Percentiles rank a stretch among this genome's conserved stretches.
Evolutionary conservation across 2,113 vertebrate species (phyloP).

Genomic region (Petaurus breviceps): DNA sequence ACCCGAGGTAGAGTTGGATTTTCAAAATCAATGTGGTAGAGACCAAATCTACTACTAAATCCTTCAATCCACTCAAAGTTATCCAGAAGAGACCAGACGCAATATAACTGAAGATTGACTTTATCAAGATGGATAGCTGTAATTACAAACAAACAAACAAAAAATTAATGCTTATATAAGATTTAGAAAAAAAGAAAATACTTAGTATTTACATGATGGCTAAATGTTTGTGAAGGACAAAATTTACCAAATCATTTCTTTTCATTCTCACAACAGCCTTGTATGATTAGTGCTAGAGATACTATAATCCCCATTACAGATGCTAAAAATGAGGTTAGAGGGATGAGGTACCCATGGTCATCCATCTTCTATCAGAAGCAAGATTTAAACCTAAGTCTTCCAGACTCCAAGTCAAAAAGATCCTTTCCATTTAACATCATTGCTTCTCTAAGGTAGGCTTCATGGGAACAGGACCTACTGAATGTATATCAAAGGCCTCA

Average conservation of each 20-base stretch:
- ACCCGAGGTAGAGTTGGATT: slow-evolving; percentile 78
- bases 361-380: not conserved
- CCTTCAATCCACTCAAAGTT: slow-evolving; percentile 89
- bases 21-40: slow-evolving; percentile 88
- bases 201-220: not conserved
- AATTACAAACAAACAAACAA: slow-evolving; percentile 48
- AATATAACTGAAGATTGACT: slow-evolving; percentile 83
- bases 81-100: slow-evolving; percentile 87
- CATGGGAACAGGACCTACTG: not conserved
- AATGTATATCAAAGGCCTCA: not conserved
- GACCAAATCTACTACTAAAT: slow-evolving; percentile 85
- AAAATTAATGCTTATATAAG: slow-evolving; percentile 12
- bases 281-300: not conserved
- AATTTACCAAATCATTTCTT: not conserved
- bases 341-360: not conserved
- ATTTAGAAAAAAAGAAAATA: not conserved
- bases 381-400: not conserved
- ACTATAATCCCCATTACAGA: not conserved
- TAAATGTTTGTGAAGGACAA: not conserved
- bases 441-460: not conserved
- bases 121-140: slow-evolving; percentile 82
- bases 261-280: not conserved
- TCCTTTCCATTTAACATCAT: not conserved
- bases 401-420: not conserved
- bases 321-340: not conserved